These are phyloP conservation scores for Tachina lurida DNA, from an alignment of 2,888 invertebrate species.

Conservation along the genomic window DNA sequence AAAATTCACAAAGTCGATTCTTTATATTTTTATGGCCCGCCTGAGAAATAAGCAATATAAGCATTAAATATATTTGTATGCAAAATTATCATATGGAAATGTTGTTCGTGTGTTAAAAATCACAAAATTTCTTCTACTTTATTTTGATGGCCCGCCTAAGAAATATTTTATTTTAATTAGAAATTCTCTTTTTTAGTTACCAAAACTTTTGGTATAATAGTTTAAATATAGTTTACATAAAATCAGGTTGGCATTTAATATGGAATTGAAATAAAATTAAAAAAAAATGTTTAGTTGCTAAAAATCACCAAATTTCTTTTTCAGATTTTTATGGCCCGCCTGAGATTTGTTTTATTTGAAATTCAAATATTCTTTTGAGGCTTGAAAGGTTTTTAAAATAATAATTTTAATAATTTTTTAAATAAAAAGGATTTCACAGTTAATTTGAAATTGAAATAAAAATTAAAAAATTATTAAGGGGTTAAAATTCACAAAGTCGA, in stretches of 20 bases:
- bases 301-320: not conserved
- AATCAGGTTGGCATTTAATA: not conserved
- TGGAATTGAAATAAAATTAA: not conserved
- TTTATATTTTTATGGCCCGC: not conserved
- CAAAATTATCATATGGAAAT: not conserved
- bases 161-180: not conserved
- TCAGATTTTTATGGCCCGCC: not conserved
- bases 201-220: not conserved
- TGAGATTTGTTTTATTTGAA: not conserved
- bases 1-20: not conserved
- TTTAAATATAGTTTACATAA: not conserved
- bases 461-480: no score
- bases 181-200: not conserved
- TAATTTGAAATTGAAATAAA: no score
- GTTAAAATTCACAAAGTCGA: no score
- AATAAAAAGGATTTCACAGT: no score
- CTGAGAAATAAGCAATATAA: not conserved
- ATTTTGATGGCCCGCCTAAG: not conserved
- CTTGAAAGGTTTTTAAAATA: no score
- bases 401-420: not conserved
- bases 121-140: no score
- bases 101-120: no score
- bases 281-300: not conserved
- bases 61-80: no score
- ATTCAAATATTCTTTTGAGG: no score